Conservation (phyloP, 2,888 invertebrate species). For the Nebria brevicollis region DNA sequence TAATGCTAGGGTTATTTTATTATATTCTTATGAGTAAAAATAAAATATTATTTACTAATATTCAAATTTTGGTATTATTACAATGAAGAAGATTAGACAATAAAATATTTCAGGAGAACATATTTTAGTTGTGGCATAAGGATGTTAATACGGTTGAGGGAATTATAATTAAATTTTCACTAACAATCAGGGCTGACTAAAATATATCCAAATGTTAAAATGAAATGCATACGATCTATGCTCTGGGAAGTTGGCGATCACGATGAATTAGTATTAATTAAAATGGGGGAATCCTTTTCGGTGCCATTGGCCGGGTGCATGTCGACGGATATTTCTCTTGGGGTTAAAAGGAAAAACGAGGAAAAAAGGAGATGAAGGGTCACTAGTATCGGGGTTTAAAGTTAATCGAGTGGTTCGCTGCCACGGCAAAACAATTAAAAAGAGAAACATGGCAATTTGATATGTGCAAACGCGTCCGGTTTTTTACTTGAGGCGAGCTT, state of each 20-base stretch:
- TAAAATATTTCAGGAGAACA: not conserved
- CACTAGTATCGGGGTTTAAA: constrained; percentile 11
- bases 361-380: not conserved
- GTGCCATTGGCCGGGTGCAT: not conserved
- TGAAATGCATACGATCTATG: not conserved
- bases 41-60: no score
- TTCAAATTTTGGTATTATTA: not conserved
- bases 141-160: not conserved
- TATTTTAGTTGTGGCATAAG: not conserved
- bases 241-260: not conserved
- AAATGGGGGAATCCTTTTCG: constrained; percentile 1
- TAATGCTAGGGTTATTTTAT: no score
- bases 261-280: constrained; percentile 12
- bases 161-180: not conserved
- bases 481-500: no score
- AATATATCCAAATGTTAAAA: not conserved
- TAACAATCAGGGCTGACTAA: not conserved
- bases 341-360: not conserved
- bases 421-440: not conserved
- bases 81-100: not conserved
- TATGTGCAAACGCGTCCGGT: not conserved
- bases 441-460: not conserved
- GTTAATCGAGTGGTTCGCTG: constrained; percentile 10
- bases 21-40: no score
- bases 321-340: constrained; percentile 4